Base-by-base conservation (phyloP, 2,113 vertebrate genomes). In the Tachysurus fulvidraco region DNA sequence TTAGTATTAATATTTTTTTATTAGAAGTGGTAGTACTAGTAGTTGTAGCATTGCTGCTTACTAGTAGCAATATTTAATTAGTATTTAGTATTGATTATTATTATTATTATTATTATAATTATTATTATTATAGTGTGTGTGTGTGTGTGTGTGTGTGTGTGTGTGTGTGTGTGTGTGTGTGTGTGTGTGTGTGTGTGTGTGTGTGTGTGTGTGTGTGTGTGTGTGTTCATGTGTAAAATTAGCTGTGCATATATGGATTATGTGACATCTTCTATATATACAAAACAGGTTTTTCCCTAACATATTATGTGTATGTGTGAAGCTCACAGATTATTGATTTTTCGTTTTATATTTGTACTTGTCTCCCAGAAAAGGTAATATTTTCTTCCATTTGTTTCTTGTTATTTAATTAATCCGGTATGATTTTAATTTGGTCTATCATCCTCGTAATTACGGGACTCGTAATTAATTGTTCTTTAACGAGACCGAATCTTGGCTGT, bases 381-480 rank as follows among this genome's bases (percentile, higher is more conserved):
- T 88, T 84, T 84, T 88, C 65, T 73, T 80, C 55, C 57, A 85
- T 88, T 88, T 85, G 67, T 81, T 81, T 88, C 77, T 55, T 81
- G 23, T 74, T 83, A 88, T 85, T 88, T 85, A 85, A 81, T 88
- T 81, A 88, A 79, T 88, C 69, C 60, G 69, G 79, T 64, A 84
- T 79, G 16, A 55, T 83, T 89, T 88, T 82, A 62, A 81, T 89
- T 78, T 83, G 85, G 28, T 85, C 50, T 30, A 83, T 89, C 69
- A 79, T 88, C 55, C 23, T 57, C 73, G 1, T 89, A 79, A 86
- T 83, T 84, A 80, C 41, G 10, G 44, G 46, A 71, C 73, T 86
- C 36, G 36, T 36, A 78, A 83, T 89, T 89, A 84, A 87, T 89
- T 85, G 79, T 89, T 83, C 84, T 76, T 88, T 88, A 85, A 88